Conservation (phyloP, 2,797 vertebrate species). For the Rhabdomys pumilio region DNA sequence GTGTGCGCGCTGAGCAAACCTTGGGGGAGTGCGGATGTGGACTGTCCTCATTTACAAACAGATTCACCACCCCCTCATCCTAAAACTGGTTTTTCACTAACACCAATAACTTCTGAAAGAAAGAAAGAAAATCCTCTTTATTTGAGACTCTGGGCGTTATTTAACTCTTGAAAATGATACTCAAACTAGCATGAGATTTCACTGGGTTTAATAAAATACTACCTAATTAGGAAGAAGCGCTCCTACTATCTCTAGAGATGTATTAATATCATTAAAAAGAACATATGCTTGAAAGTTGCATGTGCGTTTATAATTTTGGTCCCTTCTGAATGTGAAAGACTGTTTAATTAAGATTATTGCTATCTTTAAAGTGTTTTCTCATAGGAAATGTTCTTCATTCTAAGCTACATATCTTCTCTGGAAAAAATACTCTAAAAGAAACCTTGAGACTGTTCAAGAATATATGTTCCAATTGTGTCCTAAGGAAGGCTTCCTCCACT, state of each 20-base stretch:
- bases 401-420: slow-evolving; percentile 64
- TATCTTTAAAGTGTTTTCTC: slow-evolving; percentile 75
- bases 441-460: slow-evolving; percentile 56
- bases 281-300: slow-evolving; percentile 62
- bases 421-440: slow-evolving; percentile 53
- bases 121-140: slow-evolving; percentile 66
- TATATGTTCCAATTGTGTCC: background rate
- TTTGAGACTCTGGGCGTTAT: slow-evolving; percentile 70
- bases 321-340: slow-evolving; percentile 77
- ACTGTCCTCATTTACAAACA: slow-evolving; percentile 57
- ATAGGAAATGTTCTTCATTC: slow-evolving; percentile 75
- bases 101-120: slow-evolving; percentile 50
- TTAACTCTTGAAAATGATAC: slow-evolving; percentile 81
- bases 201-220: slow-evolving; percentile 82
- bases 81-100: slow-evolving; percentile 64
- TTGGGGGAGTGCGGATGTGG: slow-evolving; percentile 39
- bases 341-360: slow-evolving; percentile 84
- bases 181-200: slow-evolving; percentile 79
- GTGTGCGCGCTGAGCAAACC: slow-evolving; percentile 14
- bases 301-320: slow-evolving; percentile 77
- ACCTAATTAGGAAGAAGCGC: slow-evolving; percentile 81
- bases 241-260: slow-evolving; percentile 75
- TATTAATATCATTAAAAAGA: slow-evolving; percentile 77
- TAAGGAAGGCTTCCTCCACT: background rate
- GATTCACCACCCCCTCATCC: slow-evolving; percentile 21